phyloP scores from a whole-genome alignment of 2,113 vertebrate genomes.

The Potamarius usumacintae region DNA sequence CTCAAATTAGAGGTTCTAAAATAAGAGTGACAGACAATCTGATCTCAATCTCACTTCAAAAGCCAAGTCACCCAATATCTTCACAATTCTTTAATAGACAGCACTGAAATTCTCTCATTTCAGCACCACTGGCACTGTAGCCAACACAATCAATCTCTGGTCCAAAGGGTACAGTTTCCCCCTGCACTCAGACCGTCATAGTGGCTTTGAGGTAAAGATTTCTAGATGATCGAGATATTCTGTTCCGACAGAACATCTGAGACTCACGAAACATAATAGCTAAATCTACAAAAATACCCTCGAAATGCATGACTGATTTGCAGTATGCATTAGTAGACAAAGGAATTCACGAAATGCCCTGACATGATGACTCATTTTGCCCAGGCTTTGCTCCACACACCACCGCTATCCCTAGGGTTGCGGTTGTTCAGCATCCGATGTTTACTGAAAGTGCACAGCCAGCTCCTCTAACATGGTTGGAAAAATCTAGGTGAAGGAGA shows the following conservation, averaged over 20 bases:
- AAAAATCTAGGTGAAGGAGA: slow-evolving; percentile 59
- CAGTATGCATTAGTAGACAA: slow-evolving; percentile 38
- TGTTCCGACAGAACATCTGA: slow-evolving; percentile 49
- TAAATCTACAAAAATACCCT: slow-evolving; percentile 45
- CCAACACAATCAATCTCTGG: slow-evolving; percentile 47
- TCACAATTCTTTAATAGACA: slow-evolving; percentile 45
- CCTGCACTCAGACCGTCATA: slow-evolving; percentile 36
- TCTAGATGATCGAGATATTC: slow-evolving; percentile 50
- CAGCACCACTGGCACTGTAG: slow-evolving; percentile 41
- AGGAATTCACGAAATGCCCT: slow-evolving; percentile 45
- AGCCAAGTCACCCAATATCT: slow-evolving; percentile 42
- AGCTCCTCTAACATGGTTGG: slow-evolving; percentile 55
- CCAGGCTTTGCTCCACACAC: slow-evolving; percentile 41
- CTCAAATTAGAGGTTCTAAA: slow-evolving; percentile 39
- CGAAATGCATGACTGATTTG: slow-evolving; percentile 44
- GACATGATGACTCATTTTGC: slow-evolving; percentile 44
- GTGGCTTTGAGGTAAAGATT: slow-evolving; percentile 40
- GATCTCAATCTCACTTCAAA: slow-evolving; percentile 47
- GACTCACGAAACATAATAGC: slow-evolving; percentile 33
- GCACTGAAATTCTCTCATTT: slow-evolving; percentile 43
- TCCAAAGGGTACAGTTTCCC: slow-evolving; percentile 55
- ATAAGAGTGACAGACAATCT: slow-evolving; percentile 41
- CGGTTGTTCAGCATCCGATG: slow-evolving; percentile 66
- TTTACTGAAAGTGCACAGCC: slow-evolving; percentile 61
- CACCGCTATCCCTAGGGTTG: slow-evolving; percentile 29